A percentile compares a stretch with the other conserved stretches of the same genome.
phyloP scores from a whole-genome alignment of 2,797 vertebrate species.

The Pempheris klunzingeri region DNA sequence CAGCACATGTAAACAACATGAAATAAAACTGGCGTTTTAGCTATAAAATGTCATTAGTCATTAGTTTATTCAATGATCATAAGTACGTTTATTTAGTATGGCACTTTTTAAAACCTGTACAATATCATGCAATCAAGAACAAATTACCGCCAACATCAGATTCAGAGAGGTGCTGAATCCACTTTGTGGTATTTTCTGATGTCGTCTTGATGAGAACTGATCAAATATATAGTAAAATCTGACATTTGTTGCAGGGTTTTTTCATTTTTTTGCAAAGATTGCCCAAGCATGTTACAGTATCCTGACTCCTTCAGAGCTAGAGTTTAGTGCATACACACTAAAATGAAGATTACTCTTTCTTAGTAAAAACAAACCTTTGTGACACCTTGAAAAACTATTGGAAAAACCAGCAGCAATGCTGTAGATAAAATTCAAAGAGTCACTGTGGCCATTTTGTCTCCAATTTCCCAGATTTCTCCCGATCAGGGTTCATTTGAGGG shows the following conservation, averaged over 20 bases:
- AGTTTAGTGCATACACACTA: too few relatives aligned
- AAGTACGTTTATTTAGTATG: too few relatives aligned
- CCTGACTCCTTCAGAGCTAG: too few relatives aligned
- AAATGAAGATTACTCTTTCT: neutral
- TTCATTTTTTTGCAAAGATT: neutral
- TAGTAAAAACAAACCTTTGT: neutral
- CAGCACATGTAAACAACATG: neutral
- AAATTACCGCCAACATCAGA: neutral
- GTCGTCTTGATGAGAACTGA: neutral
- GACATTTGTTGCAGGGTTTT: neutral
- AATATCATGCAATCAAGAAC: neutral
- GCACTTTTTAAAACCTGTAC: neutral
- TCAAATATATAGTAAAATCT: neutral
- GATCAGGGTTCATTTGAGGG: constrained; percentile 95
- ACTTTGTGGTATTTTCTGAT: neutral
- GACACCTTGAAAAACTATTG: neutral
- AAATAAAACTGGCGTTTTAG: neutral
- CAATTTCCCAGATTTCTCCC: constrained; percentile 70
- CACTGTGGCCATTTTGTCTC: neutral
- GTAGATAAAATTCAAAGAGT: neutral
- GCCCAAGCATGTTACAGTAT: neutral
- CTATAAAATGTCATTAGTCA: neutral
- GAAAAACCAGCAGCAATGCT: neutral
- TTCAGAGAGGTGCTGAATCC: neutral
- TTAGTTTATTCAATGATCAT: neutral